Conservation (phyloP, 2,888 invertebrate genomes). For the Endomychus coccineus region DNA sequence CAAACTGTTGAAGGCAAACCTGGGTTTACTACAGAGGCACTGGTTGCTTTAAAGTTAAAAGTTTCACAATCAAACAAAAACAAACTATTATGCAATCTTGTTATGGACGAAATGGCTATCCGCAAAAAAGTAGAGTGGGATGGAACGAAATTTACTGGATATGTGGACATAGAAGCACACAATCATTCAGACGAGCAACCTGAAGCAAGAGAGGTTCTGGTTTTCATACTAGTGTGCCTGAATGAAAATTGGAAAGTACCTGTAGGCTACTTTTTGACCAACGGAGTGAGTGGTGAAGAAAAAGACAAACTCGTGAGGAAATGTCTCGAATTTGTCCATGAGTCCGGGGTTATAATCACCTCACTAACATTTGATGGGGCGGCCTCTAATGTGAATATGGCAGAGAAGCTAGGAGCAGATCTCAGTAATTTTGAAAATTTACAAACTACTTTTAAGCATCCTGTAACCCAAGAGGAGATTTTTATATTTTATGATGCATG, state of each 20-base stretch:
- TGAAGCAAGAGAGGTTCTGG: constrained; percentile 21
- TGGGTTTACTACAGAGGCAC: constrained; percentile 13
- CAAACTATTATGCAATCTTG: constrained; percentile 5
- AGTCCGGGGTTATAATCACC: constrained; percentile 19
- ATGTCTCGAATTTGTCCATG: constrained; percentile 20
- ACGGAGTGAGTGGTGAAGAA: constrained; percentile 18
- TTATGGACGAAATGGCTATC: constrained; percentile 11
- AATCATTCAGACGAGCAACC: constrained; percentile 20
- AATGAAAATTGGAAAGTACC: constrained; percentile 23
- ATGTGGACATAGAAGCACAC: constrained; percentile 24
- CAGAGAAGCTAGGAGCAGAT: constrained; percentile 18
- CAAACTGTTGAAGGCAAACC: constrained; percentile 10
- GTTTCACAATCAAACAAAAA: constrained; percentile 3
- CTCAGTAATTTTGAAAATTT: constrained; percentile 9
- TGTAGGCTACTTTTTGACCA: constrained; percentile 21
- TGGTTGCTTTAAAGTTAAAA: constrained; percentile 12
- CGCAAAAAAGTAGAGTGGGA: constrained; percentile 9
- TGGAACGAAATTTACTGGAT: constrained; percentile 17
- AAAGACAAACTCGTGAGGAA: constrained; percentile 20
- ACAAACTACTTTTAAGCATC: constrained; percentile 18
- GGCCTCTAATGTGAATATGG: constrained; percentile 20
- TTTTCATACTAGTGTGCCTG: constrained; percentile 20
- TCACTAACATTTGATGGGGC: constrained; percentile 24
- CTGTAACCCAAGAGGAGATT: too few relatives aligned
- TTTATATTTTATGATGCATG: too few relatives aligned